Base-by-base conservation (phyloP, 2,113 vertebrate species). In the Myanophis thanlyinensis region DNA sequence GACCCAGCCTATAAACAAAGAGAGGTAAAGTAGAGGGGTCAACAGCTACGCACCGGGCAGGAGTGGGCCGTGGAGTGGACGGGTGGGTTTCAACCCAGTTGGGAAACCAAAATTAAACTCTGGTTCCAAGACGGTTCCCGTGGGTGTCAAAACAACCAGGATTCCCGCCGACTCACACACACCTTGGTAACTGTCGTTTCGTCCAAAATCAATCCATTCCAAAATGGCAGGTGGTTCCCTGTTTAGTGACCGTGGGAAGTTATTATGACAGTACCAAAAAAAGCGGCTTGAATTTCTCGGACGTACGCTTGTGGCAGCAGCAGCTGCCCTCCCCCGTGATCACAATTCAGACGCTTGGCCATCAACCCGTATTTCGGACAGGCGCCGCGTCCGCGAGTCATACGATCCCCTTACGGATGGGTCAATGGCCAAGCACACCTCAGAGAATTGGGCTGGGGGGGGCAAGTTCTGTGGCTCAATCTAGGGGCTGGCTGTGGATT, bases 1-100 rank as follows among this genome's bases (percentile, higher is more conserved):
- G 97, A 96, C 94, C 95, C 96, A 96, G 97, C 98, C 98, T 98
- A 98, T 96, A 98, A 98, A 98, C 97, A 98, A 97, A 98, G 97
- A 98, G 97, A 98, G 96, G 96, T 97, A 97, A 96, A 96, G 96
- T 94, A 96, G 95, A 95, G 2, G 95, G 90, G 94, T 89, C 87
- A 93, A 30, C 54, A 85, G 67, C 53, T 51, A 73, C 89, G 56
- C 22, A 91, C 59, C 59, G 59, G 23, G 87, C 80, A 46, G 44
- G 85, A 80, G 1, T 67, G 91, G 88, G 85, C 91, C 94, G 93
- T 94, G 85, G 88, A 89, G 88, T 6, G 40, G 35, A 48, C 12
- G 4, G 91, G 93, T 5, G 52, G 95, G 30, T 12, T 67, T 67
- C 30, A 11, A 67, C 30, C 1, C 1, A 5, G 62, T 30, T 30